These are phyloP conservation scores for Gallinago stenura DNA, from an alignment of 2,797 vertebrate species.

Conservation along the genomic window DNA sequence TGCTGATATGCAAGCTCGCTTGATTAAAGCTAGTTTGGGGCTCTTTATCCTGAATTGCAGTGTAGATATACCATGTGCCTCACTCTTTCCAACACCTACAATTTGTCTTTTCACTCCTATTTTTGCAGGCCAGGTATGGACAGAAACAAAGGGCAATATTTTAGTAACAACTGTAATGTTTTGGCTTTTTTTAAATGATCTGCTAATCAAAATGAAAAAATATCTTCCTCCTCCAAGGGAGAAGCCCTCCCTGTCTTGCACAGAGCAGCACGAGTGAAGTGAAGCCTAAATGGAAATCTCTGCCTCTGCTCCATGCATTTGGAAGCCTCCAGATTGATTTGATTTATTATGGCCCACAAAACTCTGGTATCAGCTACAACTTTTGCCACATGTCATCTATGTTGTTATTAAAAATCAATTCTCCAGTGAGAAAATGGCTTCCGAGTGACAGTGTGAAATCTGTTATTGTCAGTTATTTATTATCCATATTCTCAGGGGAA, in stretches of 20 bases:
- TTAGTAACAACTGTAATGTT: not conserved
- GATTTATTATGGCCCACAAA: slow-evolving; percentile 78
- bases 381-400: slow-evolving; percentile 76
- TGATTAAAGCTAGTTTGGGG: slow-evolving; percentile 46
- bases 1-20: slow-evolving; percentile 4
- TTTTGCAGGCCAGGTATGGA: not conserved
- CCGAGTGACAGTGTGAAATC: slow-evolving; percentile 74
- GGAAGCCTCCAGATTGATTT: slow-evolving; percentile 59
- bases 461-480: slow-evolving; percentile 81
- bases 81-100: not conserved
- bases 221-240: slow-evolving; percentile 8
- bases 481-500: slow-evolving; percentile 64
- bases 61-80: not conserved
- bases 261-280: not conserved
- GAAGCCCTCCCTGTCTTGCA: not conserved
- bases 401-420: slow-evolving; percentile 83
- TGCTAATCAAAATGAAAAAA: slow-evolving; percentile 26
- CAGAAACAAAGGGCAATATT: not conserved
- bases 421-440: slow-evolving; percentile 69
- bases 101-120: slow-evolving; percentile 12
- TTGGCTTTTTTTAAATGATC: not conserved
- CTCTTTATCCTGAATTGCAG: not conserved
- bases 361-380: slow-evolving; percentile 78
- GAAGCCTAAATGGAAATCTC: slow-evolving; percentile 17
- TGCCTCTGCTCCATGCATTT: slow-evolving; percentile 24